phyloP scores from a whole-genome alignment of 2,113 vertebrate species.

The Carollia perspicillata region DNA sequence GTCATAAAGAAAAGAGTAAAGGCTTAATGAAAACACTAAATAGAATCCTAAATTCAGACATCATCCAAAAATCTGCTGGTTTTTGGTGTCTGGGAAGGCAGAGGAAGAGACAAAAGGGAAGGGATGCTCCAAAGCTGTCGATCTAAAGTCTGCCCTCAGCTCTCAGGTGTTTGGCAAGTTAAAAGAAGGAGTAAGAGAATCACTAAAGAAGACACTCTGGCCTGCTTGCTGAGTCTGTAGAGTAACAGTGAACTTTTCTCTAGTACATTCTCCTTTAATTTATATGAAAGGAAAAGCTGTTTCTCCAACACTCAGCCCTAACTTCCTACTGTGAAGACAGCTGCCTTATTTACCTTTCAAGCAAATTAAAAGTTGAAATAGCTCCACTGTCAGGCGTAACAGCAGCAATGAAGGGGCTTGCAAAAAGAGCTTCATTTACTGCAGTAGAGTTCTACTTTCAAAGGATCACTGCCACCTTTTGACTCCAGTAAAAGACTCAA shows the following conservation, averaged over 20 bases:
- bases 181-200: not conserved
- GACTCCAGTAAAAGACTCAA: not conserved
- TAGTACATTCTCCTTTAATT: constrained; percentile 17
- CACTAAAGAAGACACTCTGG: not conserved
- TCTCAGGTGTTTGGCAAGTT: constrained; percentile 9
- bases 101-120: not conserved
- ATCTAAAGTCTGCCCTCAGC: constrained; percentile 3
- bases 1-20: constrained; percentile 6
- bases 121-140: not conserved
- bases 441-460: not conserved
- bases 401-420: not conserved
- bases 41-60: not conserved
- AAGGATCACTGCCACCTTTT: not conserved
- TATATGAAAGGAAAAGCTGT: constrained; percentile 32
- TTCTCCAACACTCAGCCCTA: constrained; percentile 22
- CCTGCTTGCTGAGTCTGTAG: not conserved
- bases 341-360: constrained; percentile 57
- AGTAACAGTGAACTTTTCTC: not conserved
- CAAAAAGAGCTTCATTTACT: constrained; percentile 1
- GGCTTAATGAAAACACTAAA: not conserved
- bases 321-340: constrained; percentile 61
- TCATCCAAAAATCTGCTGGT: not conserved
- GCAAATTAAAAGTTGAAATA: constrained; percentile 69
- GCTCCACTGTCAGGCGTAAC: constrained; percentile 40
- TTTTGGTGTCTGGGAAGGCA: not conserved